A percentile compares a stretch with the other conserved stretches of the same genome.
phyloP scores from a whole-genome alignment of 2,888 invertebrate genomes.

The Aphrophora alni region DNA sequence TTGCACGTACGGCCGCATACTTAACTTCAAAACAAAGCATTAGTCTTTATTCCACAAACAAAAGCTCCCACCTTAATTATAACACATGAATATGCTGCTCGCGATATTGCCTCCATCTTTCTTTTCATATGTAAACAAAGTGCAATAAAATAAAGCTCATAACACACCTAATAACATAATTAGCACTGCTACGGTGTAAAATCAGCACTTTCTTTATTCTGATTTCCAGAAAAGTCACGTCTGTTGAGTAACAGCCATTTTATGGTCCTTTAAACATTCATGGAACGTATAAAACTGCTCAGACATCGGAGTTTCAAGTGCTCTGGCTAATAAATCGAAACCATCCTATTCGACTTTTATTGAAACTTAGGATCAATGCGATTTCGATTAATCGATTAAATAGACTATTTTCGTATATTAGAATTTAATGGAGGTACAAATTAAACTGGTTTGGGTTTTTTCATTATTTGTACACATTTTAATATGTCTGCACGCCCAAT shows the following conservation, averaged over 20 bases:
- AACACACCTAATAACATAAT: not conserved
- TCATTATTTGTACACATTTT: too few species aligned
- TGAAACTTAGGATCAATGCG: too few species aligned
- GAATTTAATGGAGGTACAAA: slow-evolving; percentile 15
- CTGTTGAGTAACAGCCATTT: not conserved
- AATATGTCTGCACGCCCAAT: too few species aligned
- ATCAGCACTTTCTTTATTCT: not conserved
- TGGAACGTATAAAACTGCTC: not conserved
- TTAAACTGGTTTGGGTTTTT: too few species aligned
- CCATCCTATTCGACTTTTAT: too few species aligned
- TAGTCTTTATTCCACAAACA: not conserved
- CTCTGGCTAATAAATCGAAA: not conserved
- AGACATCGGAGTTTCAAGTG: not conserved
- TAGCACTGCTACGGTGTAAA: not conserved
- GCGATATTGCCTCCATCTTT: not conserved
- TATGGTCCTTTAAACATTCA: not conserved
- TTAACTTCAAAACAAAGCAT: not conserved
- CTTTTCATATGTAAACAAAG: not conserved
- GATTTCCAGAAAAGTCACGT: not conserved
- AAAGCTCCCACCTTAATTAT: not conserved
- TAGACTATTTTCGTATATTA: not conserved
- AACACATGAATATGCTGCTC: not conserved
- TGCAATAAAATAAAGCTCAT: not conserved
- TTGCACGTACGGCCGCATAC: not conserved
- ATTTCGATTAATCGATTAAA: too few species aligned